These are phyloP conservation scores for Stegana nigrithorax DNA, from an alignment of 2,888 invertebrate species.

Conservation along the genomic window DNA sequence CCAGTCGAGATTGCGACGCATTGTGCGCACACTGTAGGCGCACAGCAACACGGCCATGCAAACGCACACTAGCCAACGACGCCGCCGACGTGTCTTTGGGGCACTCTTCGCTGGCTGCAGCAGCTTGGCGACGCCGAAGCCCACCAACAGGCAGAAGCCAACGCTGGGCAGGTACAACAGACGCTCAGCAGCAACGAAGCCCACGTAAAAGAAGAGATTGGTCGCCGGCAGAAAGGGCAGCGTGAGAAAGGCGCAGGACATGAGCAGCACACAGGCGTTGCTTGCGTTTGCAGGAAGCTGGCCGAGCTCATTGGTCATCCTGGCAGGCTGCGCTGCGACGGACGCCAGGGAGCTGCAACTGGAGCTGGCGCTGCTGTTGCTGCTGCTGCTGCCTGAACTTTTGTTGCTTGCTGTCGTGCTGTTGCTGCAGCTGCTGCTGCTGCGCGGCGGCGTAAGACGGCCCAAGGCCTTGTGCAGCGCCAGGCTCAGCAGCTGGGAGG, in stretches of 20 bases:
- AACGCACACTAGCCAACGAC: slow-evolving; percentile 54
- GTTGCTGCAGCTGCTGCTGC: slow-evolving; percentile 67
- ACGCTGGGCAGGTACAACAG: slow-evolving; percentile 96
- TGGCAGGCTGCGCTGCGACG: slow-evolving; percentile 17
- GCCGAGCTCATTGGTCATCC: slow-evolving; percentile 24
- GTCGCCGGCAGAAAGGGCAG: slow-evolving; percentile 96
- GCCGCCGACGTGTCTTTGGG: slow-evolving; percentile 63
- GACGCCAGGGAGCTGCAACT: slow-evolving; percentile 52
- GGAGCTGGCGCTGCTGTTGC: slow-evolving; percentile 35
- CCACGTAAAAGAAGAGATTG: slow-evolving; percentile 97
- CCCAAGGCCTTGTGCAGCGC: slow-evolving; percentile 48
- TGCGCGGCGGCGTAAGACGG: slow-evolving; percentile 50
- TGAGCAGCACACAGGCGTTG: slow-evolving; percentile 68
- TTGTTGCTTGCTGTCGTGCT: slow-evolving; percentile 69
- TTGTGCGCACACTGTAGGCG: slow-evolving; percentile 80
- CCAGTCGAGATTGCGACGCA: slow-evolving; percentile 91
- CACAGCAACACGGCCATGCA: slow-evolving; percentile 73
- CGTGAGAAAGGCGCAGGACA: slow-evolving; percentile 82
- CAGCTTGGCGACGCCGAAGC: slow-evolving; percentile 75
- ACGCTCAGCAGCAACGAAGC: slow-evolving; percentile 97
- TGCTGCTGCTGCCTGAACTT: slow-evolving; percentile 66
- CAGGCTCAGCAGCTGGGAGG: slow-evolving; percentile 42
- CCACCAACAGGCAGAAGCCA: slow-evolving; percentile 91
- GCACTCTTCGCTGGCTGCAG: slow-evolving; percentile 31
- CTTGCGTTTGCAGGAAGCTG: slow-evolving; percentile 30